These are phyloP conservation scores for Leucoma salicis DNA, from an alignment of 2,888 invertebrate genomes.

Conservation along the genomic window DNA sequence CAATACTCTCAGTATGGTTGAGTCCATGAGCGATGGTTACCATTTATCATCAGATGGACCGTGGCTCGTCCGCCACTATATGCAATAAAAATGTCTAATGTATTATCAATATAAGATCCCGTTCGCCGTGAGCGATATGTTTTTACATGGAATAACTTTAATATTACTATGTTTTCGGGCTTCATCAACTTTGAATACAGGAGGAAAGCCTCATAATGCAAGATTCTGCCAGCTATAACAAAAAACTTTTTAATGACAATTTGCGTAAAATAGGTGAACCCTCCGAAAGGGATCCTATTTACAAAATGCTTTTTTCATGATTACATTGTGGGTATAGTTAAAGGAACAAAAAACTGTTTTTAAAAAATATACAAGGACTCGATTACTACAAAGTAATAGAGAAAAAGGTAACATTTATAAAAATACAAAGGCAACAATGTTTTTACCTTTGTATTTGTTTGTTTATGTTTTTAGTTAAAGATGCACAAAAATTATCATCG, in stretches of 20 bases:
- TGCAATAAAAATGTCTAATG: too few species aligned
- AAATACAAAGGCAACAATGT: neutral
- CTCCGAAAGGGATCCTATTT: slow-evolving; percentile 9
- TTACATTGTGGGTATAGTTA: slow-evolving; percentile 2
- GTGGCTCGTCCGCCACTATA: too few species aligned
- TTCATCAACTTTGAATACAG: neutral
- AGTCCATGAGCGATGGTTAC: too few species aligned
- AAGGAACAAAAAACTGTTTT: neutral
- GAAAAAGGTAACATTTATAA: neutral
- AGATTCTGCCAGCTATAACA: slow-evolving; percentile 6
- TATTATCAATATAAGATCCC: neutral
- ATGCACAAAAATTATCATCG: too few species aligned
- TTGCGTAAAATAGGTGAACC: slow-evolving; percentile 14
- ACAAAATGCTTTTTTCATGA: slow-evolving; percentile 18
- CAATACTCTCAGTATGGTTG: too few species aligned
- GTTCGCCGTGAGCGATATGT: neutral
- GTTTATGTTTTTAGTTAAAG: too few species aligned
- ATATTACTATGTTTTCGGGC: slow-evolving; percentile 1
- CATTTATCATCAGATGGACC: too few species aligned
- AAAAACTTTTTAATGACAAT: slow-evolving; percentile 18
- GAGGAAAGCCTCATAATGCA: slow-evolving; percentile 3
- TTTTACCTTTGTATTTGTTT: too few species aligned
- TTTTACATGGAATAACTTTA: neutral
- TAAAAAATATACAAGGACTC: neutral
- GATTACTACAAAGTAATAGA: neutral